Percentiles rank a stretch among this genome's conserved stretches.
Evolutionary conservation across 1,140 invertebrate species (phyloP).

Genomic region (Ceratosolen fusciceps): DNA sequence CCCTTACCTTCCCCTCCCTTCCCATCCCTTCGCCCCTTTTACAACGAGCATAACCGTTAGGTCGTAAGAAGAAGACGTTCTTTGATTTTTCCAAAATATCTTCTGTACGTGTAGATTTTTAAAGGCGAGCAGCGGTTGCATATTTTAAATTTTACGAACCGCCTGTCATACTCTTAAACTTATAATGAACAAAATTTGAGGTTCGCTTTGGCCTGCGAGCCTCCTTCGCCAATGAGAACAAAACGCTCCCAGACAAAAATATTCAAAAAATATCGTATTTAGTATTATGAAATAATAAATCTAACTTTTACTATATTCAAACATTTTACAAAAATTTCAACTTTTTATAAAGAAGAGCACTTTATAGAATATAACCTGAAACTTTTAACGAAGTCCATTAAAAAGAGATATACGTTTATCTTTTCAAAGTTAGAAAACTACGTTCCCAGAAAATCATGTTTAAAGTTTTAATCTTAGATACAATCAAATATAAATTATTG

Average conservation of each 20-base stretch:
- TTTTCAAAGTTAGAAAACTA: constrained; percentile 20
- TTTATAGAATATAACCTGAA: constrained; percentile 20
- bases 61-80: too few species aligned
- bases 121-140: too few species aligned
- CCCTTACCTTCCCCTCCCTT: too few species aligned
- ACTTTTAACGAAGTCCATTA: constrained; percentile 22
- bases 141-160: background rate
- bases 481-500: constrained; percentile 10
- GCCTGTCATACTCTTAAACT: background rate
- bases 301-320: constrained; percentile 8
- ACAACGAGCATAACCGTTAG: too few species aligned
- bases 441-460: constrained; percentile 16
- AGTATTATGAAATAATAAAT: constrained; percentile 11
- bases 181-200: constrained; percentile 1
- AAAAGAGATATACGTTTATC: constrained; percentile 28
- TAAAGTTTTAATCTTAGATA: constrained; percentile 28
- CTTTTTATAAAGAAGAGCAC: constrained; percentile 9
- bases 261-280: constrained; percentile 11
- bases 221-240: background rate
- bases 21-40: too few species aligned
- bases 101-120: too few species aligned
- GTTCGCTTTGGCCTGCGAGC: background rate
- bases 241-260: background rate
- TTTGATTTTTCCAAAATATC: too few species aligned
- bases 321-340: constrained; percentile 22